Percentiles rank a stretch among this genome's conserved stretches.
These are phyloP conservation scores for Sisyra nigra DNA, from an alignment of 2,888 invertebrate genomes.

Conservation along the genomic window DNA sequence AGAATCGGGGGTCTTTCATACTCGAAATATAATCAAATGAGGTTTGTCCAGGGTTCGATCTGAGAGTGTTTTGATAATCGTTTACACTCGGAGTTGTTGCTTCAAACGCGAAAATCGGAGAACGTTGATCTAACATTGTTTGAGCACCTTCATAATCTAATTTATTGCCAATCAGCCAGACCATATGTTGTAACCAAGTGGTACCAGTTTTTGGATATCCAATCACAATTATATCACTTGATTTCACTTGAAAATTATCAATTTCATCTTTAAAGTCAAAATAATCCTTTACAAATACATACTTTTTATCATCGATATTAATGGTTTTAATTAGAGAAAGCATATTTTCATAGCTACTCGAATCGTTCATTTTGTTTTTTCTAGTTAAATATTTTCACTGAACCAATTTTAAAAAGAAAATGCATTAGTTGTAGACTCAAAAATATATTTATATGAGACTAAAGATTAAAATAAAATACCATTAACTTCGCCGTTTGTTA, in stretches of 20 bases:
- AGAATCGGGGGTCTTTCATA: not conserved
- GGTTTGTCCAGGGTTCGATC: not conserved
- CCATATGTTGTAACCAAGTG: slow-evolving; percentile 3
- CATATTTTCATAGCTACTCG: no score
- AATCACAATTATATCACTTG: not conserved
- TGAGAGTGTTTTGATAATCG: not conserved
- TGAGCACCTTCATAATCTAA: not conserved
- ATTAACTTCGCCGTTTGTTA: no score
- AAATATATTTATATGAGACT: no score
- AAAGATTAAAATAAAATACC: no score
- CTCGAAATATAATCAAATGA: not conserved
- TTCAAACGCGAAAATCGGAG: not conserved
- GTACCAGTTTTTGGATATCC: slow-evolving; percentile 4
- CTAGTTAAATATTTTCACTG: no score
- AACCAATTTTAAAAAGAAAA: no score
- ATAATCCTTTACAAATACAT: no score
- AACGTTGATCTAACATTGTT: not conserved
- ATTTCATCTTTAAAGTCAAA: not conserved
- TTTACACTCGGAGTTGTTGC: no score
- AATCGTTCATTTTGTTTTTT: no score
- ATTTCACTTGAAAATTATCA: slow-evolving; percentile 1
- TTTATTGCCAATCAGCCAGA: not conserved
- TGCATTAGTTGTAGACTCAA: no score
- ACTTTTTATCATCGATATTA: no score
- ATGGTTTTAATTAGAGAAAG: no score